A percentile compares a stretch with the other conserved stretches of the same genome.
phyloP scores from a whole-genome alignment of 2,113 vertebrate species.

The Eretmochelys imbricata region DNA sequence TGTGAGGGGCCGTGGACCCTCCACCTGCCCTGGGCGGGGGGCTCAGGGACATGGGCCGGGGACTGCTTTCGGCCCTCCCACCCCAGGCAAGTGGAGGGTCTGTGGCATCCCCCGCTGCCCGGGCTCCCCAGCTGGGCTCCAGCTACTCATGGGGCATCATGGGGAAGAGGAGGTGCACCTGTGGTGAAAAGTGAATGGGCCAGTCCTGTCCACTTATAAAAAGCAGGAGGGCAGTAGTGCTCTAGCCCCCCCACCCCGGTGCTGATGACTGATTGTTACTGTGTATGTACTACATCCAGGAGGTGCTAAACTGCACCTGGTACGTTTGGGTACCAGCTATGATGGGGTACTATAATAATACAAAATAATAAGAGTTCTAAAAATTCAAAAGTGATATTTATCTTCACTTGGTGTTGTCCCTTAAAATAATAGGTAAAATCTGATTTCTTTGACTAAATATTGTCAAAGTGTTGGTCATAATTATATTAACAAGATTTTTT shows the following conservation, averaged over 20 bases:
- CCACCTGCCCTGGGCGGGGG: accelerated
- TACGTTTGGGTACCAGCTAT: too few species aligned
- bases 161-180: neutral
- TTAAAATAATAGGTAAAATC: neutral
- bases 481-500: too few species aligned
- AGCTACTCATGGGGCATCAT: neutral
- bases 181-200: too few species aligned
- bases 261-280: too few species aligned
- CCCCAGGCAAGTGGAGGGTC: accelerated
- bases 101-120: neutral
- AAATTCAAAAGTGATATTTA: neutral
- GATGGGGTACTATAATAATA: too few species aligned
- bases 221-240: too few species aligned
- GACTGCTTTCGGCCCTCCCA: accelerated
- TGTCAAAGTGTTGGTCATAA: neutral
- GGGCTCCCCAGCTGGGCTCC: too few species aligned
- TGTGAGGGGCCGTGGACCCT: too few species aligned
- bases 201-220: too few species aligned
- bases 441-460: neutral
- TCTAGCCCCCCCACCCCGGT: too few species aligned
- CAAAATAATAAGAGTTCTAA: neutral
- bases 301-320: too few species aligned
- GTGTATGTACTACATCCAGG: too few species aligned
- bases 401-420: neutral
- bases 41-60: accelerated